These are phyloP conservation scores for Diadophis punctatus DNA, from an alignment of 2,113 vertebrate genomes.

Conservation along the genomic window DNA sequence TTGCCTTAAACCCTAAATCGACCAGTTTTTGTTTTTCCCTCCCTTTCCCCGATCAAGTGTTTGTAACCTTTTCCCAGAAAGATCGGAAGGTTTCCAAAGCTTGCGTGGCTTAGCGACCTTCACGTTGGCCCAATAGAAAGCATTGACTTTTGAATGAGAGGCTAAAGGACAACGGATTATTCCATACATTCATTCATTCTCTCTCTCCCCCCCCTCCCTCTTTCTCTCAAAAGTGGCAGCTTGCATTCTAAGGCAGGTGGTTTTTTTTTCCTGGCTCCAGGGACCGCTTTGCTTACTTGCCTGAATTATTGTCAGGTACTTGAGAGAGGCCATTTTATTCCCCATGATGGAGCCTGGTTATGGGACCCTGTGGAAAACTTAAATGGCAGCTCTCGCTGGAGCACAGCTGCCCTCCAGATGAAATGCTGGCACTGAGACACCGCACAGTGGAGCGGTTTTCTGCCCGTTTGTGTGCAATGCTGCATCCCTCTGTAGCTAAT, in stretches of 20 bases:
- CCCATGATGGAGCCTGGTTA: background rate
- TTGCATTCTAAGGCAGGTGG: background rate
- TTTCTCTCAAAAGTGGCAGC: background rate
- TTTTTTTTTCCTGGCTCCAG: too few relatives aligned
- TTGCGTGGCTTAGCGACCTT: background rate
- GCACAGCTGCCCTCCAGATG: background rate
- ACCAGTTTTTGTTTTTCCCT: fast-evolving
- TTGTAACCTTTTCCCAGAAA: background rate
- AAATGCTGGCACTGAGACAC: background rate
- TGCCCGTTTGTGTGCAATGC: background rate
- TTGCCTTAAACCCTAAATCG: background rate
- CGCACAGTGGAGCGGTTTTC: background rate
- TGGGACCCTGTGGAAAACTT: background rate
- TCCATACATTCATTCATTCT: background rate
- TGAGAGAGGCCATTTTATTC: background rate
- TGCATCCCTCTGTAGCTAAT: background rate
- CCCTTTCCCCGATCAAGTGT: background rate
- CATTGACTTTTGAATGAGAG: background rate
- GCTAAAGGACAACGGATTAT: background rate
- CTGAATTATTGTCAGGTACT: background rate
- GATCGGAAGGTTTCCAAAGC: background rate
- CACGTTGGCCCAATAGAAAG: background rate
- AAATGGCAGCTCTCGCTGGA: background rate
- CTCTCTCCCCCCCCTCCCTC: too few relatives aligned
- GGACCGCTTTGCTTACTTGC: background rate